A percentile compares a stretch with the other conserved stretches of the same genome.
Evolutionary conservation across 2,888 invertebrate species (phyloP).

Genomic region (Bhutanitis thaidina): DNA sequence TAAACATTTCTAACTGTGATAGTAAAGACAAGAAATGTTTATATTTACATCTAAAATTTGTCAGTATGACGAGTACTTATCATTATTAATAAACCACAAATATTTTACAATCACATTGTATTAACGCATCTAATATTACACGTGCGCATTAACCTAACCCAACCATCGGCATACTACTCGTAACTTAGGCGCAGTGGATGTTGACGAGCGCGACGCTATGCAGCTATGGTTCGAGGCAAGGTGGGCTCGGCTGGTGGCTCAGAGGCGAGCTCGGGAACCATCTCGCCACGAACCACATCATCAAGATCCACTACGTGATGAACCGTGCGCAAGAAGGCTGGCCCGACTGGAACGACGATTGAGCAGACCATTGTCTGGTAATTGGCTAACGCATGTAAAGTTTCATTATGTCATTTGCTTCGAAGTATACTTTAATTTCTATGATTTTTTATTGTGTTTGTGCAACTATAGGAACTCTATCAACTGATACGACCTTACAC

Average conservation of each 20-base stretch:
- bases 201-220: constrained; percentile 65
- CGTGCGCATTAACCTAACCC: background rate
- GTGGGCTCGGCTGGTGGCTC: constrained; percentile 63
- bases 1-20: no score
- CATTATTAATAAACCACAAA: no score
- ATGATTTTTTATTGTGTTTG: no score
- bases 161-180: constrained; percentile 2
- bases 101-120: no score
- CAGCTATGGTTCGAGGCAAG: constrained; percentile 71
- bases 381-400: constrained; percentile 31
- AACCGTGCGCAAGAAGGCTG: constrained; percentile 39
- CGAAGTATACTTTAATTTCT: no score
- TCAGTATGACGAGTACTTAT: no score
- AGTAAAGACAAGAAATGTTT: no score
- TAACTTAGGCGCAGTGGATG: constrained; percentile 34
- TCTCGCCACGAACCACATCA: constrained; percentile 40
- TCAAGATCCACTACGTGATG: constrained; percentile 35
- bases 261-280: constrained; percentile 48
- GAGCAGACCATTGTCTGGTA: constrained; percentile 40
- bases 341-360: constrained; percentile 50
- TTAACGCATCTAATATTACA: no score
- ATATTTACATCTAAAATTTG: no score
- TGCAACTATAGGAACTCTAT: no score
- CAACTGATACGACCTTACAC: no score
- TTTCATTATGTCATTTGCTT: no score